A percentile compares a stretch with the other conserved stretches of the same genome.
Conservation (phyloP, 2,113 vertebrate species). For the Spilogale gracilis region DNA sequence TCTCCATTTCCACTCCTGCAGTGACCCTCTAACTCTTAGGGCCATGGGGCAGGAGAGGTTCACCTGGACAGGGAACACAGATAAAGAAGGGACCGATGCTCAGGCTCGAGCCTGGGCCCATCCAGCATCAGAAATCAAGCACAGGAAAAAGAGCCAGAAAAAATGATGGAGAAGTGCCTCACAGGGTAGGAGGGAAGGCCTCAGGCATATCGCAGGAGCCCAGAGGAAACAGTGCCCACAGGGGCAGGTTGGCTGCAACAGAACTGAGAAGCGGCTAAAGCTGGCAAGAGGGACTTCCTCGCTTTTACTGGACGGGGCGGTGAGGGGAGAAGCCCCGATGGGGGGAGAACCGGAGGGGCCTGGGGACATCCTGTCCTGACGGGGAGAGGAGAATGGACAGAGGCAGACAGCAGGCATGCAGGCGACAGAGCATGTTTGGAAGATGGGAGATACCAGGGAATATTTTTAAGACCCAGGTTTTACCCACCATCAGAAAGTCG, state of each 20-base stretch:
- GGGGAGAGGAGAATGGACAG: neutral
- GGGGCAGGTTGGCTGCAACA: neutral
- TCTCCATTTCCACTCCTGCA: neutral
- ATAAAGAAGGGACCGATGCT: neutral
- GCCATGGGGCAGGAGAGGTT: neutral
- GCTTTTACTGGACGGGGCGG: rapidly evolving
- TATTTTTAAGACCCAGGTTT: neutral
- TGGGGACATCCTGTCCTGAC: rapidly evolving
- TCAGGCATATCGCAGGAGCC: neutral
- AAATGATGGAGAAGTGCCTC: neutral
- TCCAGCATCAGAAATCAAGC: neutral
- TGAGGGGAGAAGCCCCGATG: rapidly evolving
- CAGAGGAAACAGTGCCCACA: neutral
- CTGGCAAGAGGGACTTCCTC: neutral
- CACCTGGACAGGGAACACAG: neutral
- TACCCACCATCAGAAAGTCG: neutral
- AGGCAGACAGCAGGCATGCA: neutral
- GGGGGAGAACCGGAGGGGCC: neutral
- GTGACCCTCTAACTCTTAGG: neutral
- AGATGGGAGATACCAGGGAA: neutral
- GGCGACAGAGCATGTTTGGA: neutral
- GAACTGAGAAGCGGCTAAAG: neutral
- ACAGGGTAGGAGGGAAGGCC: neutral
- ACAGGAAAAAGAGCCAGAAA: neutral
- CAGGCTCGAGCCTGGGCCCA: neutral